Evolutionary conservation across 1,140 invertebrate species (phyloP), one percentile per base, ranked within the genome.

Genomic region (Eubasilissa regina): DNA sequence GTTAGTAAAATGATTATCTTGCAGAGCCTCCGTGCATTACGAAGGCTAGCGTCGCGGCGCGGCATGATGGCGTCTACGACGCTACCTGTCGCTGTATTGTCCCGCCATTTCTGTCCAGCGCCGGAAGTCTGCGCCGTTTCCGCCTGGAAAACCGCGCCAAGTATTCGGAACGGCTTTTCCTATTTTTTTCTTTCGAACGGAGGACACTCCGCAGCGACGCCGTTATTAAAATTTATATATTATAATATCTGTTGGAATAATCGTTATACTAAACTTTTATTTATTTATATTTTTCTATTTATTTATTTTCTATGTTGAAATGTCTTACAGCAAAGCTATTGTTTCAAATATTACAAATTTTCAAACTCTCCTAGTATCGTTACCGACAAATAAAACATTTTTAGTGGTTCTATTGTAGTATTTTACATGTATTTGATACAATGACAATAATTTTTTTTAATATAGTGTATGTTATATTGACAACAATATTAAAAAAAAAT

Each of bases 71-170:
- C 66, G 44, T 70, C 7, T 15, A 15, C 13, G 15, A 7, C 17
- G 47, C 66, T 48, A 70, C 66, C 66, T 70, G 66, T 70, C 66
- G 45, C 44, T 70, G 66, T 70, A 70, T 70, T 70, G 66, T 70
- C 66, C 66, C 66, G 66, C 78, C 80, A 74, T 82, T 74, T 75
- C 73, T 82, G 80, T 82, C 80, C 80, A 82, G 80, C 64, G 66
- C 25, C 80, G 80, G 80, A 82, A 77, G 80, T 79, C 77, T 68
- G 72, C 77, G 19, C 58, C 74, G 66, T 64, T 82, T 82, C 80
- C 80, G 70, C 68, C 76, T 77, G 77, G 80, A 78, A 81, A 76
- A 81, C 43, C 77, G 64, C 75, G 47, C 55, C 17, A 62, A 62
- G 58, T 77, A 66, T 73, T 62, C 58, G 43, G 15, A 75, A 72